Conservation (phyloP, 1,140 invertebrate genomes). For the Pararge aegeria region DNA sequence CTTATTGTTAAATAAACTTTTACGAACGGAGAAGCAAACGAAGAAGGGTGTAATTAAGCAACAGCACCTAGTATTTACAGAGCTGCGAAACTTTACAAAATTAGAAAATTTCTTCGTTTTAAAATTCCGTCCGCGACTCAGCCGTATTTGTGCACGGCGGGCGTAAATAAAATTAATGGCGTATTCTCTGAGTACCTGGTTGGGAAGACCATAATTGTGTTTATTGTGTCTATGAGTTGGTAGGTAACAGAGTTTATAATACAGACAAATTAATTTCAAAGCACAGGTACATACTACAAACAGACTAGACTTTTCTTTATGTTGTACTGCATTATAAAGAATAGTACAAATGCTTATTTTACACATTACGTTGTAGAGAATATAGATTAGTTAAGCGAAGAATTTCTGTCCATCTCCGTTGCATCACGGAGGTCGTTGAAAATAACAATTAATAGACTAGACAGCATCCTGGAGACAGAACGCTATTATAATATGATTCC, state of each 20-base stretch:
- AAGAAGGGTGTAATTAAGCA: conserved; percentile 8
- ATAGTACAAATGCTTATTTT: too few species aligned
- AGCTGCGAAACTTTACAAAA: conserved; percentile 7
- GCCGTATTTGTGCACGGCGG: conserved; percentile 1
- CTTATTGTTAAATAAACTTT: neutral
- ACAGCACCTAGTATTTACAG: conserved; percentile 7
- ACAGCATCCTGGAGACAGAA: too few species aligned
- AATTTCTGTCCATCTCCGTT: too few species aligned
- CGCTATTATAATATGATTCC: too few species aligned
- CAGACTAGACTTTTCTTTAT: too few species aligned
- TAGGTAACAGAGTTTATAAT: neutral
- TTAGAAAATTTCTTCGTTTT: conserved; percentile 10
- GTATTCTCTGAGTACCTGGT: conserved; percentile 1
- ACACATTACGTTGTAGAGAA: too few species aligned
- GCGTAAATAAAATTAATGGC: conserved; percentile 8
- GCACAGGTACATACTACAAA: neutral
- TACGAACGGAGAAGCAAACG: neutral
- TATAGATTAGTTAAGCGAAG: too few species aligned
- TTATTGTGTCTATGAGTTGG: neutral
- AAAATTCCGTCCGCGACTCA: conserved; percentile 3
- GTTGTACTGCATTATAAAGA: too few species aligned
- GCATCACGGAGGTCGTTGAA: too few species aligned
- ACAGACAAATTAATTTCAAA: neutral
- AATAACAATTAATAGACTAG: too few species aligned
- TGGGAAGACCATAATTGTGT: neutral